These are phyloP conservation scores for Brachionus sp. DNA, from an alignment of 1,140 invertebrate genomes.

Conservation along the genomic window DNA sequence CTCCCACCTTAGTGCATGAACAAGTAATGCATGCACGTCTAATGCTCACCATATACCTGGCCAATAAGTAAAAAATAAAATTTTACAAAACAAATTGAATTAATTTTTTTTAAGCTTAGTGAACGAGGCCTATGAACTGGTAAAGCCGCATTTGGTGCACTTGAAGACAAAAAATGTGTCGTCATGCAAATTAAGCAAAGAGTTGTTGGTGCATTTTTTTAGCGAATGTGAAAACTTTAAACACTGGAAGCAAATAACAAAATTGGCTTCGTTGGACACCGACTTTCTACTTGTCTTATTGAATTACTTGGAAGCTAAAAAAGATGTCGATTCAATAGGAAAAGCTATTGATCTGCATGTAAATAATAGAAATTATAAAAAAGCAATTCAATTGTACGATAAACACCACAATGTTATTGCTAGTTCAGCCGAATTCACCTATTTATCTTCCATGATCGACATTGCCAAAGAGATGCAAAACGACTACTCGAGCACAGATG, in stretches of 20 bases:
- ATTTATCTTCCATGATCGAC: conserved; percentile 1
- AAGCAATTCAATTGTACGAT: conserved; percentile 1
- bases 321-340: not conserved
- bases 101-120: not conserved
- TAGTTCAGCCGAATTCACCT: not conserved
- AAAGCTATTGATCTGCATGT: conserved; percentile 20
- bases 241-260: not conserved
- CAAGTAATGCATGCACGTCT: not conserved
- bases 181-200: not conserved
- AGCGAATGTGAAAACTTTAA: not conserved
- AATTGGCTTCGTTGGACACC: not conserved
- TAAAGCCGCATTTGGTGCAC: not conserved
- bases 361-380: conserved; percentile 37
- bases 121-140: conserved; percentile 5
- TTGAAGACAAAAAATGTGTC: not conserved
- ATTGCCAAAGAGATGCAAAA: conserved; percentile 18
- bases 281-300: not conserved
- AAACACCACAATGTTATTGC: not conserved
- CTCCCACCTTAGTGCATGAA: not conserved
- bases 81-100: not conserved
- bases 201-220: conserved; percentile 3
- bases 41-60: not conserved
- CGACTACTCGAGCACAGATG: not conserved
- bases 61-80: not conserved
- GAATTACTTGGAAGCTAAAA: conserved; percentile 29